A percentile compares a stretch with the other conserved stretches of the same genome.
phyloP scores from a whole-genome alignment of 2,888 invertebrate genomes.

The Steromphala cineraria region DNA sequence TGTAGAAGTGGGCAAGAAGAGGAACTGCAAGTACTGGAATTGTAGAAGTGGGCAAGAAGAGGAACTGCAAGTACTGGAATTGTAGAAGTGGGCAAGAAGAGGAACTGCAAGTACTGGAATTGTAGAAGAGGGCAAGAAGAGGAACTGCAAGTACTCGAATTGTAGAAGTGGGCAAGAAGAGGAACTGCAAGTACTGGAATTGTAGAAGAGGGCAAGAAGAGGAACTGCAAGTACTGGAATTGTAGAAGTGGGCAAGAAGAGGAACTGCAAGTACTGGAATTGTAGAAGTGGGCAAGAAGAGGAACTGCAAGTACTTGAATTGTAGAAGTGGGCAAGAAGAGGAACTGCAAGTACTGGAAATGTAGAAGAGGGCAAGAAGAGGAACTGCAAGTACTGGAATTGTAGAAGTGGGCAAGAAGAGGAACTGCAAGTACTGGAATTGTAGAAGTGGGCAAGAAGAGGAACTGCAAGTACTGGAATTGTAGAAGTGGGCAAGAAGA shows the following conservation, averaged over 20 bases:
- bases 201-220: neutral
- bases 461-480: neutral
- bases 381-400: neutral
- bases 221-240: neutral
- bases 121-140: neutral
- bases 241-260: neutral
- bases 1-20: neutral
- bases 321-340: neutral
- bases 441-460: neutral
- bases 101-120: too few species aligned
- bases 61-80: neutral
- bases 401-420: neutral
- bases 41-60: neutral
- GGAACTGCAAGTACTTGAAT: neutral
- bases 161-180: neutral
- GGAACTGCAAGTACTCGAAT: neutral
- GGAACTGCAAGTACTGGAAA: neutral
- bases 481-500: neutral
- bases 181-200: too few species aligned
- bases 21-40: too few species aligned
- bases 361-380: neutral
- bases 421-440: too few species aligned
- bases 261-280: too few species aligned
- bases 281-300: neutral
- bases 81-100: neutral